These are phyloP conservation scores for Crambe crambe DNA, from an alignment of 37 sponge, comb jelly and placozoan species.

Conservation along the genomic window DNA sequence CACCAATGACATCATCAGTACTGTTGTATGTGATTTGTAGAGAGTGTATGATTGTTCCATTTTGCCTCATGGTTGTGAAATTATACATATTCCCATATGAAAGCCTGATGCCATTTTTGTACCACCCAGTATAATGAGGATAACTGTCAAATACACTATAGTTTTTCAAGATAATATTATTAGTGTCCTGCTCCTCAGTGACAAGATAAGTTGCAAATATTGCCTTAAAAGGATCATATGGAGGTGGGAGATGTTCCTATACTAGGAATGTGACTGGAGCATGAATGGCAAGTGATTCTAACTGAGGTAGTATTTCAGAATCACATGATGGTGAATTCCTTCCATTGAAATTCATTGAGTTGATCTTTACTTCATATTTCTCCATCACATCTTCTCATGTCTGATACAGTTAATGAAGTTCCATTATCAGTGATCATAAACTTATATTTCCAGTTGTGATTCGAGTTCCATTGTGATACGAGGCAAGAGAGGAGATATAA, in stretches of 20 bases:
- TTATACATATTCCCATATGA: not conserved
- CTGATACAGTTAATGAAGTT: not conserved
- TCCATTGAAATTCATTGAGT: not conserved
- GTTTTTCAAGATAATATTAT: not conserved
- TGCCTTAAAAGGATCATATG: not conserved
- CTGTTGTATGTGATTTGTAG: not conserved
- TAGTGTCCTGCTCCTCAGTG: not conserved
- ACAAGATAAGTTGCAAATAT: not conserved
- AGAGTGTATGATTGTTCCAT: not conserved
- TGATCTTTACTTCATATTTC: not conserved
- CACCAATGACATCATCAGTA: not conserved
- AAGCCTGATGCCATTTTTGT: too few species aligned
- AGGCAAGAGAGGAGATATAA: not conserved
- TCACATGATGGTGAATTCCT: not conserved
- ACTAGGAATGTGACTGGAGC: conserved; percentile 3
- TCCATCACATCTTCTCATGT: not conserved
- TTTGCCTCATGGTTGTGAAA: not conserved
- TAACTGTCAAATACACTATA: too few species aligned
- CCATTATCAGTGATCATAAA: not conserved
- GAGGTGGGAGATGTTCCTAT: not conserved
- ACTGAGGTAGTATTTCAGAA: not conserved
- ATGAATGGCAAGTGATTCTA: not conserved
- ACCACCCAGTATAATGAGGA: too few species aligned
- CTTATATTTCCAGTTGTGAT: not conserved
- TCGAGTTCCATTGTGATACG: conserved; percentile 1